phyloP scores from a whole-genome alignment of 2,113 vertebrate species.

The Phrynosoma blainvillii region DNA sequence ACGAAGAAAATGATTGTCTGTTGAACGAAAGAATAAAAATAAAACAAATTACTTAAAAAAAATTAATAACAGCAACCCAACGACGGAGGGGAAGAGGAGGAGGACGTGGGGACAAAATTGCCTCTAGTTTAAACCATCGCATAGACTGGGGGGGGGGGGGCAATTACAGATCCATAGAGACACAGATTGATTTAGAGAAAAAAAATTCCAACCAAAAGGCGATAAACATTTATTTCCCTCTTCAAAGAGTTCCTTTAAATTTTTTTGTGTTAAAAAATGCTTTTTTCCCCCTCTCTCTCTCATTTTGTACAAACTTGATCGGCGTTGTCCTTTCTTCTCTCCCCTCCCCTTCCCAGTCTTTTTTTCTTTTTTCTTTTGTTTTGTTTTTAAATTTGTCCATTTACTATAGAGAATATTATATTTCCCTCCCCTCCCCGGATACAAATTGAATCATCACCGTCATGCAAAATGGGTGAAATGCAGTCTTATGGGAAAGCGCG shows the following conservation, averaged over 20 bases:
- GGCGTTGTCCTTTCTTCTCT: slow-evolving; percentile 67
- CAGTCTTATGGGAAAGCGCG: slow-evolving; percentile 93
- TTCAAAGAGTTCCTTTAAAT: slow-evolving; percentile 85
- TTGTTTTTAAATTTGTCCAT: slow-evolving; percentile 71
- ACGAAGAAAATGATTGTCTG: slow-evolving; percentile 99
- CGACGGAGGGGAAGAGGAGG: slow-evolving; percentile 20
- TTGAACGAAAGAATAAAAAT: slow-evolving; percentile 88
- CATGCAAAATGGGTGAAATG: slow-evolving; percentile 94
- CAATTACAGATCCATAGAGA: slow-evolving; percentile 30
- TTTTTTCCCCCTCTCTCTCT: slow-evolving; percentile 33
- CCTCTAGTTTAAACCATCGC: slow-evolving; percentile 18
- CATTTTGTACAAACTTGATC: slow-evolving; percentile 85
- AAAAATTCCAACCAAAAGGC: slow-evolving; percentile 75
- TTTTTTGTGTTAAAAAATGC: slow-evolving; percentile 12
- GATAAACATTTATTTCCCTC: slow-evolving; percentile 91
- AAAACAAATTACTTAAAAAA: slow-evolving; percentile 38
- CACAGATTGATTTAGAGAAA: slow-evolving; percentile 50
- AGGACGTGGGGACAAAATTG: slow-evolving; percentile 39
- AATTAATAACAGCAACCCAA: slow-evolving; percentile 52
- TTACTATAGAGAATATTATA: slow-evolving; percentile 82
- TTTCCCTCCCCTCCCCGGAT: slow-evolving; percentile 78
- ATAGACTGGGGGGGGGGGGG: background rate
- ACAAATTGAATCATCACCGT: slow-evolving; percentile 83
- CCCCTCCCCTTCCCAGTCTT: slow-evolving; percentile 29
- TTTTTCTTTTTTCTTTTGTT: background rate